These are phyloP conservation scores for Spea multiplicata DNA, from an alignment of 2,113 vertebrate genomes.

Conservation along the genomic window DNA sequence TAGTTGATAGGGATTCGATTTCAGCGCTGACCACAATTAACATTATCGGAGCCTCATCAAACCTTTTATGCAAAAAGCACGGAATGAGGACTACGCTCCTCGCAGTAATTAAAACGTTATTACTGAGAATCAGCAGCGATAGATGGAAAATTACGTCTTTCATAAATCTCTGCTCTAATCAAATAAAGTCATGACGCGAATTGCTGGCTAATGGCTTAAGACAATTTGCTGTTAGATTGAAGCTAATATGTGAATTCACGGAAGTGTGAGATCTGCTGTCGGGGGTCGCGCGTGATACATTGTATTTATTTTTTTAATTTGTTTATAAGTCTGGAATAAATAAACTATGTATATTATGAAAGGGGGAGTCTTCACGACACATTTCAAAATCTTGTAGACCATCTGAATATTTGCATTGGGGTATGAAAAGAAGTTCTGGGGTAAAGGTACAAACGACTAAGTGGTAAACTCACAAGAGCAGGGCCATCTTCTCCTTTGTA, in stretches of 20 bases:
- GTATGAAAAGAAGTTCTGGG: too few relatives aligned
- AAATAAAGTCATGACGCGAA: constrained; percentile 10
- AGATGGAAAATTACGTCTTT: constrained; percentile 13
- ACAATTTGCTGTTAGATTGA: constrained; percentile 7
- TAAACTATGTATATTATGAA: too few relatives aligned
- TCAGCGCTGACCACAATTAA: constrained; percentile 20
- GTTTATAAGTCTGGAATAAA: too few relatives aligned
- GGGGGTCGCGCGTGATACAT: too few relatives aligned
- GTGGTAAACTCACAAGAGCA: too few relatives aligned
- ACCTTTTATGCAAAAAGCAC: constrained; percentile 4
- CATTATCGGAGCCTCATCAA: constrained; percentile 1
- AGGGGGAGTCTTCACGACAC: too few relatives aligned
- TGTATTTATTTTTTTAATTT: too few relatives aligned
- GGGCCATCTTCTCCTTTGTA: too few relatives aligned
- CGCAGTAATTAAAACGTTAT: constrained; percentile 19
- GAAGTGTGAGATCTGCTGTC: too few relatives aligned
- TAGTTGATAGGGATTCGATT: background rate
- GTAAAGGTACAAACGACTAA: too few relatives aligned
- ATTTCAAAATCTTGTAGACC: too few relatives aligned
- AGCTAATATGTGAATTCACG: background rate
- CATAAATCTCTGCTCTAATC: constrained; percentile 10
- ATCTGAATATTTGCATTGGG: too few relatives aligned
- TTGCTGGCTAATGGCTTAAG: background rate
- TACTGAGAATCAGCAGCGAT: background rate
- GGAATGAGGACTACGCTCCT: background rate